Conservation (phyloP, 2,888 invertebrate genomes). For the Idaea straminata region DNA sequence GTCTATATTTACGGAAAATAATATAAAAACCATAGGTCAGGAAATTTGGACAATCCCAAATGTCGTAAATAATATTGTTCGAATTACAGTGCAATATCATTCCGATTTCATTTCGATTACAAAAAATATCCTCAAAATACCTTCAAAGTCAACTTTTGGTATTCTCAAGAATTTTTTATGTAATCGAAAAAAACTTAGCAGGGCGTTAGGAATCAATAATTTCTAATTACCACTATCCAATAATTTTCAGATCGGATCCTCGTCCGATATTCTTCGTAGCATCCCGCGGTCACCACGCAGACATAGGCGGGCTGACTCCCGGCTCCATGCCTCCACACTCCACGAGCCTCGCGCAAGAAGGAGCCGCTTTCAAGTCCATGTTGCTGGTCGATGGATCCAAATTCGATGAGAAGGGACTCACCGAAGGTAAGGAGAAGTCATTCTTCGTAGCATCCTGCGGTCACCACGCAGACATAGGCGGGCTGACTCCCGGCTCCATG, state of each 20-base stretch:
- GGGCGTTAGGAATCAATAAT: too few species aligned
- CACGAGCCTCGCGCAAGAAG: slow-evolving; percentile 91
- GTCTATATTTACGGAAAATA: too few species aligned
- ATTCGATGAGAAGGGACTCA: slow-evolving; percentile 88
- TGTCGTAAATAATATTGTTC: neutral
- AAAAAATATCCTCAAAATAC: too few species aligned
- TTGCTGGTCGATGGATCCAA: slow-evolving; percentile 89
- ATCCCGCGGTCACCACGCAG: slow-evolving; percentile 98
- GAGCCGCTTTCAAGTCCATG: slow-evolving; percentile 96
- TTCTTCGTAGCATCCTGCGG: slow-evolving; percentile 98
- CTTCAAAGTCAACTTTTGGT: too few species aligned
- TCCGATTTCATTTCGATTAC: too few species aligned
- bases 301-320: slow-evolving; percentile 96
- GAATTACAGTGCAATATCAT: neutral
- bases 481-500: slow-evolving; percentile 93
- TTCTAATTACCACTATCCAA: neutral
- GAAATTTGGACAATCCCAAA: too few species aligned
- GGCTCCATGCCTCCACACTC: slow-evolving; percentile 98
- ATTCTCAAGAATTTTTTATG: too few species aligned
- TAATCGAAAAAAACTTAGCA: too few species aligned
- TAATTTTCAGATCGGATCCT: slow-evolving; percentile 34
- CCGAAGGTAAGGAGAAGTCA: slow-evolving; percentile 87
- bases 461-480: slow-evolving; percentile 99
- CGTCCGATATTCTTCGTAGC: slow-evolving; percentile 98
- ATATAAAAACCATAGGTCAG: too few species aligned